These are phyloP conservation scores for Spisula subtruncata DNA, from an alignment of 2,888 invertebrate genomes.

Conservation along the genomic window DNA sequence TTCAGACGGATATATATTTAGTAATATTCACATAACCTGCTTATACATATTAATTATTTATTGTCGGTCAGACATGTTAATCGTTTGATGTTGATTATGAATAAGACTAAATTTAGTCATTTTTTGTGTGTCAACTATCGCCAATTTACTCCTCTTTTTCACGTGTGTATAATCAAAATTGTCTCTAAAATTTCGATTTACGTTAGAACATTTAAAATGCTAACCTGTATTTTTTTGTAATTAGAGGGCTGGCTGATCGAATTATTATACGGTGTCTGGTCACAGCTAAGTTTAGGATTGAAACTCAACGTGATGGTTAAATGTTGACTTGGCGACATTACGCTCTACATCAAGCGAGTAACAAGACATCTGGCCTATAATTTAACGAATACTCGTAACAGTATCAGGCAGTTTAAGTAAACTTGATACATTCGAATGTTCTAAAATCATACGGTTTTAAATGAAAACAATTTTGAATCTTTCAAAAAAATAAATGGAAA, in stretches of 20 bases:
- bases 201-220: conserved; percentile 17
- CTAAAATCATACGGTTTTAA: conserved; percentile 31
- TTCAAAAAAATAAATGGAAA: conserved; percentile 6
- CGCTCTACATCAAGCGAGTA: conserved; percentile 56
- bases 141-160: not conserved
- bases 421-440: conserved; percentile 31
- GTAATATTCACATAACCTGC: not conserved
- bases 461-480: conserved; percentile 30
- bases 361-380: conserved; percentile 55
- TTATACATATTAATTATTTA: not conserved
- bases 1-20: not conserved
- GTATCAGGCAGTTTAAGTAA: conserved; percentile 37
- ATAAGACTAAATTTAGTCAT: not conserved
- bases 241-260: conserved; percentile 62
- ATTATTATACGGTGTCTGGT: conserved; percentile 58
- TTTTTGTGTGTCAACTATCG: not conserved
- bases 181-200: not conserved
- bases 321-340: conserved; percentile 42
- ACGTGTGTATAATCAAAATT: not conserved
- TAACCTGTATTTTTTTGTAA: conserved; percentile 53
- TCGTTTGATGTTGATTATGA: not conserved
- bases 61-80: not conserved
- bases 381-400: conserved; percentile 50
- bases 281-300: conserved; percentile 37
- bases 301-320: conserved; percentile 39